These are phyloP conservation scores for Pecten maximus DNA, from an alignment of 2,888 invertebrate species.

Conservation along the genomic window DNA sequence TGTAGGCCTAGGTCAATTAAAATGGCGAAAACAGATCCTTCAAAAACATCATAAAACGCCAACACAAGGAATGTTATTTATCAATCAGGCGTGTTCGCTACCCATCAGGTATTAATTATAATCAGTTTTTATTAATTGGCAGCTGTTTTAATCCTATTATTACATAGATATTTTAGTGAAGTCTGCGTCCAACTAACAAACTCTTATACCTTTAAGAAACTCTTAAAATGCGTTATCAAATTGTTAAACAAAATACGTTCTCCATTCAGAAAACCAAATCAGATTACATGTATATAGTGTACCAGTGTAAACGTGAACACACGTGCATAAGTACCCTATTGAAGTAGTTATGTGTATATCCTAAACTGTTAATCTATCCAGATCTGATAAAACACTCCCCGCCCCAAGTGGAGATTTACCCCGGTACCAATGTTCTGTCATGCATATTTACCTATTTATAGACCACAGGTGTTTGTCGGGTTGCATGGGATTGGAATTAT, in stretches of 20 bases:
- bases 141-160: no score
- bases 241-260: neutral
- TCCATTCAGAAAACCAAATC: neutral
- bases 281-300: neutral
- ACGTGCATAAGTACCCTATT: neutral
- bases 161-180: neutral
- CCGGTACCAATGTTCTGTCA: neutral
- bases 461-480: neutral
- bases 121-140: no score
- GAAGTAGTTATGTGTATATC: neutral
- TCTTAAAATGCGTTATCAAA: neutral
- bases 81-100: no score
- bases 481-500: neutral
- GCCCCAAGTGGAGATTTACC: neutral
- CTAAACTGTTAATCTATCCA: neutral
- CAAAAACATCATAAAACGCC: no score
- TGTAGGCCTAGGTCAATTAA: no score
- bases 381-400: neutral
- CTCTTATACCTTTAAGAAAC: neutral
- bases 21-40: no score
- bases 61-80: no score
- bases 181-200: no score
- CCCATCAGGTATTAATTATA: no score
- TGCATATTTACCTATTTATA: neutral
- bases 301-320: neutral